These are phyloP conservation scores for Hylaeus volcanicus DNA, from an alignment of 1,140 invertebrate species.

Conservation along the genomic window DNA sequence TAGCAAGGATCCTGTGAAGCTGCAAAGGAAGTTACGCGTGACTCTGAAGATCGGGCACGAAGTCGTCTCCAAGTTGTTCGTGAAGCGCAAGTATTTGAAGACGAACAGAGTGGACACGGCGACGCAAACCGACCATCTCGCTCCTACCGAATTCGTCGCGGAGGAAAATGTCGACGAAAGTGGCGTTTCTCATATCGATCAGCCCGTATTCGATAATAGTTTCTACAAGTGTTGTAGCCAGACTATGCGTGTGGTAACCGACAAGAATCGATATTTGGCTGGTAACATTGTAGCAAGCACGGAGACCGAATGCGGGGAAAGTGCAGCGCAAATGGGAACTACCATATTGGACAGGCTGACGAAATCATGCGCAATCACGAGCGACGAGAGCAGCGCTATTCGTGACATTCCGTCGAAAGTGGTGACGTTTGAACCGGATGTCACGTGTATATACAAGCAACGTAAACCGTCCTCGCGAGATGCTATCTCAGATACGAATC, in stretches of 20 bases:
- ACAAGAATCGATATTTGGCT: conserved; percentile 48
- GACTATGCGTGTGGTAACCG: conserved; percentile 6
- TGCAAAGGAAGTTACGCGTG: conserved; percentile 31
- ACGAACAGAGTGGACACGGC: not conserved
- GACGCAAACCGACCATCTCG: conserved; percentile 6
- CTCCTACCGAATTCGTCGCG: not conserved
- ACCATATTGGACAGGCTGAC: not conserved
- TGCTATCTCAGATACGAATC: not conserved
- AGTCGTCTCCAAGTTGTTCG: conserved; percentile 30
- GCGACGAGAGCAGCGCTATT: not conserved
- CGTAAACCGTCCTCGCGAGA: not conserved
- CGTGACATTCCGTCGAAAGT: too few relatives aligned
- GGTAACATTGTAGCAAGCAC: conserved; percentile 13
- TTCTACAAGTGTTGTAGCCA: conserved; percentile 1
- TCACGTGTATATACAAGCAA: not conserved
- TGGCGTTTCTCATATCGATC: conserved; percentile 46
- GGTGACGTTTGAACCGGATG: not conserved
- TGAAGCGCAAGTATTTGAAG: conserved; percentile 63
- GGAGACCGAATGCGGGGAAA: not conserved
- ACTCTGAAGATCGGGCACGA: conserved; percentile 59
- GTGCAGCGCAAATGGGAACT: not conserved
- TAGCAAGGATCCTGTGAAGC: not conserved
- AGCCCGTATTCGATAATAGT: conserved; percentile 28
- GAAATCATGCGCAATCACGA: not conserved
- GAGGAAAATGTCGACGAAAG: conserved; percentile 1